phyloP scores from a whole-genome alignment of 1,140 invertebrate genomes.

The Pachyrhynchus sulphureomaculatus region DNA sequence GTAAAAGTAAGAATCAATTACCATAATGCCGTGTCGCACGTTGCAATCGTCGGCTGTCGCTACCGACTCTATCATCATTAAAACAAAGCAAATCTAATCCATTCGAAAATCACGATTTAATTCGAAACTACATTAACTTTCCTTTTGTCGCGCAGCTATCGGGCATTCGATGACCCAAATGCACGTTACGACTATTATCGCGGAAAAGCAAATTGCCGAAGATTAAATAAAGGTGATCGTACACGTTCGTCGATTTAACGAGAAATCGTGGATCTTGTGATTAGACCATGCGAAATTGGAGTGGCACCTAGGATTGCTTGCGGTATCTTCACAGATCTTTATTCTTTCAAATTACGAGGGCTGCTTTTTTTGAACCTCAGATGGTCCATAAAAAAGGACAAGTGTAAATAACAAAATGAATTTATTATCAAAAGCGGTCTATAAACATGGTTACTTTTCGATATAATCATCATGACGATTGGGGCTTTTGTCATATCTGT shows the following conservation, averaged over 20 bases:
- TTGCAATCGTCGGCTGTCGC: neutral
- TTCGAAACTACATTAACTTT: conserved; percentile 20
- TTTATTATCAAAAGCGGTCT: too few species aligned
- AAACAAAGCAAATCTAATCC: conserved; percentile 9
- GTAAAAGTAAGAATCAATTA: neutral
- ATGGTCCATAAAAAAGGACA: too few species aligned
- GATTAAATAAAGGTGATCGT: conserved; percentile 3
- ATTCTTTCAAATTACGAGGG: too few species aligned
- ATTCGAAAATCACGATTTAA: conserved; percentile 14
- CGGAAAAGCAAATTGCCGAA: conserved; percentile 1
- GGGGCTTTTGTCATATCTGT: too few species aligned
- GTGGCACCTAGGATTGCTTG: neutral
- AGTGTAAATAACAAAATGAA: too few species aligned
- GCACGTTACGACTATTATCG: neutral
- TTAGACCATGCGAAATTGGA: neutral
- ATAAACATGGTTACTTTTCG: too few species aligned
- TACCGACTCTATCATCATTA: neutral
- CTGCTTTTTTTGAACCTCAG: too few species aligned
- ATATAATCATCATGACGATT: too few species aligned
- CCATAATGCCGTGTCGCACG: neutral
- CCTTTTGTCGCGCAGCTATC: conserved; percentile 11
- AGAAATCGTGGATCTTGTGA: neutral
- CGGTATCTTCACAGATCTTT: neutral
- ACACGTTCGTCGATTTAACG: neutral
- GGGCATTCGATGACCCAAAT: conserved; percentile 11